Percentiles rank a stretch among this genome's conserved stretches.
Conservation (phyloP, 1,140 invertebrate genomes). For the Anthonomus grandis region DNA sequence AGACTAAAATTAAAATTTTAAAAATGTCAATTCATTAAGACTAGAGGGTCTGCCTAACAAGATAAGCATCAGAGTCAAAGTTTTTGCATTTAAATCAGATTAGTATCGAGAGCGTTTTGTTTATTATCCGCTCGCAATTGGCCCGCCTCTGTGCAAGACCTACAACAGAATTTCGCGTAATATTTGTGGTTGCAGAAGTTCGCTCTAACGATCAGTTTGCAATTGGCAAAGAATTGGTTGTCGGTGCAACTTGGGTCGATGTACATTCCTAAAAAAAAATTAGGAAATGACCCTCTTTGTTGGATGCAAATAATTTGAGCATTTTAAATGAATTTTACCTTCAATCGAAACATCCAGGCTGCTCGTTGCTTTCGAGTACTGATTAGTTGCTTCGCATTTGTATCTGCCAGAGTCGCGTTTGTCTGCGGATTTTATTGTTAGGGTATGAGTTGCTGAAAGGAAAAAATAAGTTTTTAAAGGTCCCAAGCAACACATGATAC, state of each 20-base stretch:
- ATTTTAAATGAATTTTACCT: constrained; percentile 17
- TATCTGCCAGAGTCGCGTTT: constrained; percentile 72
- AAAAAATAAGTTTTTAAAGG: too few relatives aligned
- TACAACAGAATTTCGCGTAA: constrained; percentile 91
- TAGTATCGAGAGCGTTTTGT: constrained; percentile 31
- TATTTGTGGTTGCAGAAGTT: constrained; percentile 81
- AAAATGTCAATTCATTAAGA: not conserved
- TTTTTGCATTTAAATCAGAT: constrained; percentile 17
- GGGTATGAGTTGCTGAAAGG: constrained; percentile 60
- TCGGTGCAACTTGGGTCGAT: constrained; percentile 79
- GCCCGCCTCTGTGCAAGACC: constrained; percentile 82
- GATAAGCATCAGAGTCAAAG: not conserved
- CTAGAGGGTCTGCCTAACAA: not conserved
- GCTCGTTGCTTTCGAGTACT: constrained; percentile 58
- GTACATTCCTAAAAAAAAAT: constrained; percentile 58
- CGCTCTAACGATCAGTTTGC: constrained; percentile 76
- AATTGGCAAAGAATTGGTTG: constrained; percentile 86
- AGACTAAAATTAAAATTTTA: not conserved
- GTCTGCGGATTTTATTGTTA: constrained; percentile 63
- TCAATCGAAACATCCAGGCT: constrained; percentile 55
- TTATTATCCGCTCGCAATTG: constrained; percentile 31
- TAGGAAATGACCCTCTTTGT: not conserved
- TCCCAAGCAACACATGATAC: too few relatives aligned
- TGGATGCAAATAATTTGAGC: not conserved
- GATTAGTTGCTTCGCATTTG: constrained; percentile 73